Evolutionary conservation across 1,140 invertebrate species (phyloP), one percentile per base, ranked within the genome.

Genomic region (Atta cephalotes): DNA sequence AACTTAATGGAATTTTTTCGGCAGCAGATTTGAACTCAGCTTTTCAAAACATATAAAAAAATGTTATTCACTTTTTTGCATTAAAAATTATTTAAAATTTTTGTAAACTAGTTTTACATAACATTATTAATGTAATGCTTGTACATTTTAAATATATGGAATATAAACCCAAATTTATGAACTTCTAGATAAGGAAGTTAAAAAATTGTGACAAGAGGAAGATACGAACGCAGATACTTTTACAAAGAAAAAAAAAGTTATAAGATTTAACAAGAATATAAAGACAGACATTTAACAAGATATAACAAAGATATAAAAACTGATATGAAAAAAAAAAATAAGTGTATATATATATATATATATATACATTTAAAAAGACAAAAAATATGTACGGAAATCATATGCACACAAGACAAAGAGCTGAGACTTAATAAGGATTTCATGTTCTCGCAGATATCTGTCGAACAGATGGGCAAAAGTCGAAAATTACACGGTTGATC

Each of bases 401-500:
- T 60, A 39, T 7, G 14, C 14, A 6, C 18, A 66, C 10, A 51
- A 21, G 60, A 51, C 63, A 56, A 81, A 81, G 65, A 71, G 45
- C 6, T n/a, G 25, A 31, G n/a, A 16, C 9, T 81, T 21, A 53
- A 18, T 39, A 28, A 45, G 16, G 16, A 45, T 81, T 45, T 14
- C 18, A n/a, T 56, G 39, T 39, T 39, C 35, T 39, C 25, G 18
- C 39, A 28, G n/a, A 56, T 56, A 66, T 80, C 25, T 35, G 56
- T 9, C 56, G 53, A 49, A 49, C 21, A 60, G 21, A 35, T n/a
- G 25, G 45, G 56, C 56, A 56, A 76, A 74, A 68, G 68, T 84
- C 70, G 56, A 63, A 84, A 62, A 76, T 86, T 79, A 51, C 39
- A 86, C 56, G 72, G 45, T 85, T 62, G 87, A 88, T 51, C 60